Evolutionary conservation across 2,888 invertebrate genomes (phyloP).

Genomic region (Parapristionchus giblindavisi): DNA sequence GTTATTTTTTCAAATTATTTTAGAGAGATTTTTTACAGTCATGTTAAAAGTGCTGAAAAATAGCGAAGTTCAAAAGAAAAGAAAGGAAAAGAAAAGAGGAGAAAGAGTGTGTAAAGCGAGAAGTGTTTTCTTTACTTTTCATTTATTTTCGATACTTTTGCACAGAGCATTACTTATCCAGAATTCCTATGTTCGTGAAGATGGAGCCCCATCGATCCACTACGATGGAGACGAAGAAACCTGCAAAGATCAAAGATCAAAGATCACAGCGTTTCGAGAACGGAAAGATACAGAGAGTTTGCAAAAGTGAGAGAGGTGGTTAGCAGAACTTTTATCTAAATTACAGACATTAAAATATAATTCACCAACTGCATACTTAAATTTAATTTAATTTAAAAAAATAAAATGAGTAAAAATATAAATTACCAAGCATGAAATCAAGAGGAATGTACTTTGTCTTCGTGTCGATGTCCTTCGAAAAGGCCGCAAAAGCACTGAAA

Average conservation of each 20-base stretch:
- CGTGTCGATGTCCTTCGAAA: slow-evolving; percentile 18
- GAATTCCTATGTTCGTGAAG: slow-evolving; percentile 38
- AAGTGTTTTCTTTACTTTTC: no score
- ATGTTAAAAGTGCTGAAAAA: background rate
- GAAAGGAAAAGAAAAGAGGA: background rate
- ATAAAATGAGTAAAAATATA: background rate
- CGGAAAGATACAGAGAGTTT: no score
- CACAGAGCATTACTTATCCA: slow-evolving; percentile 28
- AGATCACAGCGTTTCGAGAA: no score
- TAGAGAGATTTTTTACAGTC: background rate
- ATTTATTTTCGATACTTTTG: no score
- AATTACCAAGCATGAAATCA: slow-evolving; percentile 33
- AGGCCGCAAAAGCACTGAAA: slow-evolving; percentile 15
- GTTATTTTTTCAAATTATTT: background rate
- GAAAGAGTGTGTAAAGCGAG: no score
- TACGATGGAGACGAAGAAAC: slow-evolving; percentile 34
- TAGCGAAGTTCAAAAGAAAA: background rate
- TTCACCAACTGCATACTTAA: background rate
- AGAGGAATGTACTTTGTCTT: slow-evolving; percentile 32
- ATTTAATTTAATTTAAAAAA: background rate
- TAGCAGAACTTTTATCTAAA: no score
- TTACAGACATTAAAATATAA: no score
- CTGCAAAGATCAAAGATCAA: no score
- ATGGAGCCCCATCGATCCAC: slow-evolving; percentile 38
- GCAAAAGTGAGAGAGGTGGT: no score